These are phyloP conservation scores for Galbula dea DNA, from an alignment of 2,113 vertebrate genomes.

Conservation along the genomic window DNA sequence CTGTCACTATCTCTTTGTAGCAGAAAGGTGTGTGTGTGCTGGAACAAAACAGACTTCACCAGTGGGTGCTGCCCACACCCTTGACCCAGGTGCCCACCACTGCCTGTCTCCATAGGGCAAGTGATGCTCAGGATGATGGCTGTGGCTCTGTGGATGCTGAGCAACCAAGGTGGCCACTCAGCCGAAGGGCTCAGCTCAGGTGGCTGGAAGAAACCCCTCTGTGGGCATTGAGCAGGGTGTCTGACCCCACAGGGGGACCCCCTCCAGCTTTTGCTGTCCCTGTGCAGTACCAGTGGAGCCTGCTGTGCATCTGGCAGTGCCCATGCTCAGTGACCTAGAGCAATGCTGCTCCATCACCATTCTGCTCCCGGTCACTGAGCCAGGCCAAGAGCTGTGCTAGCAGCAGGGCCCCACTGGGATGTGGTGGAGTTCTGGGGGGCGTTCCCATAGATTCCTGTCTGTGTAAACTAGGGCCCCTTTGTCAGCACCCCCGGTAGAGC, in stretches of 20 bases:
- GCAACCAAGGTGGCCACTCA: accelerated
- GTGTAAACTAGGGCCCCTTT: background rate
- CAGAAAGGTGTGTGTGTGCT: background rate
- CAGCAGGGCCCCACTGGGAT: background rate
- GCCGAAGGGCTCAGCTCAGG: background rate
- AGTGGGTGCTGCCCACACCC: background rate
- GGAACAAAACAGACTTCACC: background rate
- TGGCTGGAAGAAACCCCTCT: accelerated
- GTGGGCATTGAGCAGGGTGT: accelerated
- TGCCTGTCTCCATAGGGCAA: accelerated
- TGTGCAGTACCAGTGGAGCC: accelerated
- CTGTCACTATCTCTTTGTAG: background rate
- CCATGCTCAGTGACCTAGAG: background rate
- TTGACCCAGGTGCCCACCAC: background rate
- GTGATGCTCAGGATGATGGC: accelerated
- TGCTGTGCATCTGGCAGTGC: accelerated
- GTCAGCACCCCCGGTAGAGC: background rate
- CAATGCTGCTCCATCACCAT: accelerated
- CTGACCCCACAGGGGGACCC: accelerated
- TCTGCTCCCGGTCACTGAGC: background rate
- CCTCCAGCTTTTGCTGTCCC: background rate
- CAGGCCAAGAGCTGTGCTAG: background rate
- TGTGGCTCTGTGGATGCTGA: accelerated
- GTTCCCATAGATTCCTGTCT: accelerated
- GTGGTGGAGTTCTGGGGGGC: accelerated